Evolutionary conservation across 2,113 vertebrate genomes (phyloP), one percentile per base, ranked within the genome.

Genomic region (Bujurquina vittata): DNA sequence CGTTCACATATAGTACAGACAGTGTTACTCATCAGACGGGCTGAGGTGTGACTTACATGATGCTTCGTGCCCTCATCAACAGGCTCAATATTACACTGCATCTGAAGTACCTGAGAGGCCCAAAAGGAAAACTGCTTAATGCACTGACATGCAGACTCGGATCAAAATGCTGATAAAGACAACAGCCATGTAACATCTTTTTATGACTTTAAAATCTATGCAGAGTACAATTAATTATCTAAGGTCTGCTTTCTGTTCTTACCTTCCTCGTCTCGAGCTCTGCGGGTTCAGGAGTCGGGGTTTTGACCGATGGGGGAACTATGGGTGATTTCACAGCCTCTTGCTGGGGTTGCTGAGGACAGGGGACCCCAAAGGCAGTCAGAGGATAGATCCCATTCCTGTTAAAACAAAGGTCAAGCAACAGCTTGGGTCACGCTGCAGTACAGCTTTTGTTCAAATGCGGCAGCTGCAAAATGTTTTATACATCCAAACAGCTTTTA

Each of bases 31-130:
- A 72, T 72, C 4, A 56, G 2, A 54, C 20, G 2, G 29, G n/a
- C 29, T 54, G 55, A 20, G 1, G 10, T 29, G n/a, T 63, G 77
- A 92, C 97, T 54, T 93, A 99, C 98, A 0, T 99, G 98, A 87
- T 99, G 98, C 90, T 97, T 99, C 29, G 97, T 95, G 0, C 98
- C 98, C 84, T 99, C 98, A 23, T 99, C 98, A 22, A 99, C 97
- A 0, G 98, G 97, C 92, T 99, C 98, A 1, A 99, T 99, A 93
- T 99, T 99, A 89, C 98, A 99, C 91, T 99, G 98, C 98, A 99
- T 99, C 94, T 99, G 96, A 65, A 99, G 96, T 79, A 99, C 98
- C 98, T 99, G 0, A 81, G 83, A 4, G 77, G 2, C 22, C 1
- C 26, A 74, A 31, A 60, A 74, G 18, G 5, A 75, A 23, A 57